These are phyloP conservation scores for Thera obeliscata DNA, from an alignment of 2,888 invertebrate species.

Conservation along the genomic window DNA sequence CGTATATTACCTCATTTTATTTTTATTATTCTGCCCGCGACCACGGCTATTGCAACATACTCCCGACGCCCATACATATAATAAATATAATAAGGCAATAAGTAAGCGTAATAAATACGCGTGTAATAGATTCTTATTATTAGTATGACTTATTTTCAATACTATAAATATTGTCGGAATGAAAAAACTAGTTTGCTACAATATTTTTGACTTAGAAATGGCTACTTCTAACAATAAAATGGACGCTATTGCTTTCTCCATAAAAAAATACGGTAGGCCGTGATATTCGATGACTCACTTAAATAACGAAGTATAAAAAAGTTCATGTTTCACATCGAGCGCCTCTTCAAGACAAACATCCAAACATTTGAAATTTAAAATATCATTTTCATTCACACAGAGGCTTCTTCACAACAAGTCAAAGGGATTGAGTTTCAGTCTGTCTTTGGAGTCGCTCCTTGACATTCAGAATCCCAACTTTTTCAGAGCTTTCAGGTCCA, in stretches of 20 bases:
- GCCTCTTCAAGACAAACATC: constrained; percentile 65
- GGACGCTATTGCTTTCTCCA: constrained; percentile 8
- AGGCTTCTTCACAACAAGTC: constrained; percentile 60
- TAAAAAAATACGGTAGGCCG: constrained; percentile 3
- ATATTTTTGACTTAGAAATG: constrained; percentile 26
- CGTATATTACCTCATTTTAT: too few relatives aligned
- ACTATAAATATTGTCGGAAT: not conserved
- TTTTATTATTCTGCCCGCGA: too few relatives aligned
- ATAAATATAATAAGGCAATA: too few relatives aligned
- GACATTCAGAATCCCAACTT: constrained; percentile 90
- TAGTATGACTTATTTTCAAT: not conserved
- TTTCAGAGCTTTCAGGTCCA: constrained; percentile 94
- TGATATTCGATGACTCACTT: constrained; percentile 23
- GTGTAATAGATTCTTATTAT: too few relatives aligned
- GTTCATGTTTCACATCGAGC: constrained; percentile 55
- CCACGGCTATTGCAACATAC: too few relatives aligned
- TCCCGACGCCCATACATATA: too few relatives aligned
- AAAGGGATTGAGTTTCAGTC: constrained; percentile 74
- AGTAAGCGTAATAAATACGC: too few relatives aligned
- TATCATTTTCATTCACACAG: constrained; percentile 33
- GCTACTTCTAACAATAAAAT: constrained; percentile 10
- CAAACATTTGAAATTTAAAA: constrained; percentile 34
- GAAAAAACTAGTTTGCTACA: not conserved
- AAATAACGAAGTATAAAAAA: constrained; percentile 35
- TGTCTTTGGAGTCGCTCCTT: constrained; percentile 79